phyloP scores from a whole-genome alignment of 2,113 vertebrate genomes.

The Toxotes jaculatrix region DNA sequence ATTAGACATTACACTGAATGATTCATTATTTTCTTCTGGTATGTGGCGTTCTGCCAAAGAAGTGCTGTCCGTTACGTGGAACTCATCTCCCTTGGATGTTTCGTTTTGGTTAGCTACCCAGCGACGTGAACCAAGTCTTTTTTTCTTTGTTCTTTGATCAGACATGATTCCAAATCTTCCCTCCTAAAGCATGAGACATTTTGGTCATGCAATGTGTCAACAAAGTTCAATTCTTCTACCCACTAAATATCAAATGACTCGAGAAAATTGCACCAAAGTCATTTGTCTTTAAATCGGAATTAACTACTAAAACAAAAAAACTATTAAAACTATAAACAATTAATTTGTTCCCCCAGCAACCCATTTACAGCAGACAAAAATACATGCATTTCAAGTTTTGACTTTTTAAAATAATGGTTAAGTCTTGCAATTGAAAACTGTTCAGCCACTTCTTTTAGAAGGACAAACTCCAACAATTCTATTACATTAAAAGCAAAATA shows the following conservation, averaged over 20 bases:
- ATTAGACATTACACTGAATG: neutral
- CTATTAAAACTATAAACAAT: too few relatives aligned
- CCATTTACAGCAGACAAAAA: neutral
- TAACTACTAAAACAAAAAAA: neutral
- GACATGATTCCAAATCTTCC: slow-evolving; percentile 77
- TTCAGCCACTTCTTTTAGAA: neutral
- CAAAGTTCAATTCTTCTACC: neutral
- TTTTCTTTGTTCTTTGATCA: slow-evolving; percentile 70
- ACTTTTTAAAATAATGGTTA: neutral
- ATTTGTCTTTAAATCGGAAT: neutral
- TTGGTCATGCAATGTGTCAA: slow-evolving; percentile 21
- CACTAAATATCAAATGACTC: neutral
- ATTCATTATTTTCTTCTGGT: slow-evolving; percentile 5
- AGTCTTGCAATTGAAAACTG: neutral
- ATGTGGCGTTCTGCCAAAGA: neutral
- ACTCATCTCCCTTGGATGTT: slow-evolving; percentile 26
- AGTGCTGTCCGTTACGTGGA: neutral
- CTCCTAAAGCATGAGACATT: slow-evolving; percentile 65
- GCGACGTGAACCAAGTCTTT: slow-evolving; percentile 84
- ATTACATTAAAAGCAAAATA: neutral
- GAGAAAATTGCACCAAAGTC: neutral
- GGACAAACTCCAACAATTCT: neutral
- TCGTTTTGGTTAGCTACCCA: slow-evolving; percentile 20
- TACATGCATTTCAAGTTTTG: neutral
- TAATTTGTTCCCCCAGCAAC: neutral